phyloP scores from a whole-genome alignment of 2,888 invertebrate species.

The Callinectes sapidus region DNA sequence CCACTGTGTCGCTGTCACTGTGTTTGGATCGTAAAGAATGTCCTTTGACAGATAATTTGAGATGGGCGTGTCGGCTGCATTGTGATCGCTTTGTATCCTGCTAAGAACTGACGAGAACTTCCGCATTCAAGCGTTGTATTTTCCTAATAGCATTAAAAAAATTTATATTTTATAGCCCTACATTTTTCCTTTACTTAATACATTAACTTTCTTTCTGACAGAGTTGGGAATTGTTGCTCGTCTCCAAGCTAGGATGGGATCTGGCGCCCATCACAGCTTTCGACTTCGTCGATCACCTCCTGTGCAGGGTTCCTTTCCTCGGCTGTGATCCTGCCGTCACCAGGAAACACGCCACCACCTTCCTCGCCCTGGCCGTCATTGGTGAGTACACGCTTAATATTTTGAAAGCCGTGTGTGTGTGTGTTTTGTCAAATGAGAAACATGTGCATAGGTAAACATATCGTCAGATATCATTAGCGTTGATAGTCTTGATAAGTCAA shows the following conservation, averaged over 20 bases:
- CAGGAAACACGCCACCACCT: conserved; percentile 72
- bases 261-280: conserved; percentile 93
- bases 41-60: conserved; percentile 45
- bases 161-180: background rate
- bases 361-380: conserved; percentile 73
- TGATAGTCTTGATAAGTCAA: background rate
- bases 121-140: background rate
- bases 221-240: conserved; percentile 86
- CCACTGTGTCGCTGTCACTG: conserved; percentile 22
- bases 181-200: background rate
- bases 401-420: background rate
- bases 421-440: background rate
- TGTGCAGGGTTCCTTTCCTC: conserved; percentile 83
- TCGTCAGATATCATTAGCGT: background rate
- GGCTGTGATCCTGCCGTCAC: conserved; percentile 74
- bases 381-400: conserved; percentile 61
- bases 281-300: conserved; percentile 91
- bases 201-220: conserved; percentile 39
- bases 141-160: background rate
- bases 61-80: conserved; percentile 27
- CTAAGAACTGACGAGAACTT: conserved; percentile 18
- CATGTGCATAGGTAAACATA: background rate
- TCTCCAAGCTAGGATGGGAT: conserved; percentile 95
- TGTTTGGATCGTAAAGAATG: conserved; percentile 28
- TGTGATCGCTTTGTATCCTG: background rate